phyloP scores from a whole-genome alignment of 2,888 invertebrate species.

The Drosophila monieri region DNA sequence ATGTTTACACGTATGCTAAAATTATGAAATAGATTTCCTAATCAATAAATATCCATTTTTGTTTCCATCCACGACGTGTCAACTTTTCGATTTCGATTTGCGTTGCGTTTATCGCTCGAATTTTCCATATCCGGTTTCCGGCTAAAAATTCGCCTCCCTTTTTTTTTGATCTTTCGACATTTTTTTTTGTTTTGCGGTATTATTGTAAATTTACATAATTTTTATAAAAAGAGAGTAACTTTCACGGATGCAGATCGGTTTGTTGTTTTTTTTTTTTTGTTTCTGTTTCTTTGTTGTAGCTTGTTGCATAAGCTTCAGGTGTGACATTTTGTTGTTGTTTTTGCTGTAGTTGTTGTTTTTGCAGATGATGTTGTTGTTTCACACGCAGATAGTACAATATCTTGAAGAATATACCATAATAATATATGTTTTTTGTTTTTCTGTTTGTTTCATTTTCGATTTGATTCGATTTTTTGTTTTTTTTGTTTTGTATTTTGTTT shows the following conservation, averaged over 20 bases:
- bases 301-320: conserved; percentile 66
- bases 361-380: conserved; percentile 45
- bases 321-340: conserved; percentile 49
- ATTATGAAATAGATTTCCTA: conserved; percentile 54
- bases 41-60: conserved; percentile 33
- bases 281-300: conserved; percentile 45
- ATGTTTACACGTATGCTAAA: conserved; percentile 54
- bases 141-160: conserved; percentile 43
- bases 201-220: conserved; percentile 67
- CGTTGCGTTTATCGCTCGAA: conserved; percentile 25
- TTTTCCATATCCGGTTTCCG: conserved; percentile 11
- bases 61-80: conserved; percentile 28
- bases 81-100: conserved; percentile 45
- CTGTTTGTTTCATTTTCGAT: conserved; percentile 47
- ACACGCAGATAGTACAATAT: conserved; percentile 43
- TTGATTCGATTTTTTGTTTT: conserved; percentile 48
- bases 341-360: conserved; percentile 44
- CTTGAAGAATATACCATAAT: conserved; percentile 45
- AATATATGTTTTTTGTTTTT: conserved; percentile 31
- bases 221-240: conserved; percentile 54
- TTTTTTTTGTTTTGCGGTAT: conserved; percentile 28
- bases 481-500: conserved; percentile 58
- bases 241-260: conserved; percentile 9
- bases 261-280: conserved; percentile 28
- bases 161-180: conserved; percentile 40